phyloP scores from a whole-genome alignment of 2,888 invertebrate species.

The Schizaphis graminum region DNA sequence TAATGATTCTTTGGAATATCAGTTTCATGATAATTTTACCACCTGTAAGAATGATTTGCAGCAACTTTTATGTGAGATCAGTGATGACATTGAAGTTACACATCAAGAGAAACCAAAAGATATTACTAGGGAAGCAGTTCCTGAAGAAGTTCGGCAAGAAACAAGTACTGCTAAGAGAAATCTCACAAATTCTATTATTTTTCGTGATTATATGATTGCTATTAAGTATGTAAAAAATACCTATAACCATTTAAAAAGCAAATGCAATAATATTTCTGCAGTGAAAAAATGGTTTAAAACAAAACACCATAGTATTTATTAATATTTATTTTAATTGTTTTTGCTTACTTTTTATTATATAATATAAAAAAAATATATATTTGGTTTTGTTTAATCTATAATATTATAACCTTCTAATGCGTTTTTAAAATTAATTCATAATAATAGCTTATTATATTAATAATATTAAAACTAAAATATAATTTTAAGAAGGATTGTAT shows the following conservation, averaged over 20 bases:
- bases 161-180: neutral
- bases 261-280: neutral
- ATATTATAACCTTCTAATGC: neutral
- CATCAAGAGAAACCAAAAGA: neutral
- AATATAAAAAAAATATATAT: neutral
- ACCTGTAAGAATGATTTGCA: neutral
- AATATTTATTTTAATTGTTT: neutral
- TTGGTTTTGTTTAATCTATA: neutral
- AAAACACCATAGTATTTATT: neutral
- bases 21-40: neutral
- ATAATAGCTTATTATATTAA: neutral
- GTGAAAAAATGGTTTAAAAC: neutral
- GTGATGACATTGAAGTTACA: neutral
- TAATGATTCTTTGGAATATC: neutral
- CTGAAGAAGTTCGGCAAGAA: neutral
- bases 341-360: neutral
- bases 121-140: neutral
- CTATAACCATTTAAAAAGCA: neutral
- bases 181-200: conserved; percentile 45
- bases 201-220: conserved; percentile 41
- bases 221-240: conserved; percentile 10
- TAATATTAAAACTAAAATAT: neutral
- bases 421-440: neutral
- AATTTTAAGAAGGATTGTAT: neutral
- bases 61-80: conserved; percentile 39